Base-by-base conservation (phyloP, 2,113 vertebrate species). In the Siniperca knerii region DNA sequence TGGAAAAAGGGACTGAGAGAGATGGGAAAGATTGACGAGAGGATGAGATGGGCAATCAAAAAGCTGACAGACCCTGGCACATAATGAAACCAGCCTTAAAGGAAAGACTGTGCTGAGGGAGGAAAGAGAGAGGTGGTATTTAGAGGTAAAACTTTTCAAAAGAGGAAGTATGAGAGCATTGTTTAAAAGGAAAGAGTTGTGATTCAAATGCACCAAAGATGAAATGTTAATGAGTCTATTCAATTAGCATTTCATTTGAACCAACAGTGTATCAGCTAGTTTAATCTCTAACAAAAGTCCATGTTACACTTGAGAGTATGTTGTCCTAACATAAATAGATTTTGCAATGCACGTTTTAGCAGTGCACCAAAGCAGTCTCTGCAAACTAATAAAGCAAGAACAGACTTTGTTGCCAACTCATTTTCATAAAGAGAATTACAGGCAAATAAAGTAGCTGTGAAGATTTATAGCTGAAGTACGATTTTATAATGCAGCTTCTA, bases 401-500 rank as follows among this genome's bases (percentile, higher is more conserved):
- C 0, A 58, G 13, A 44, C 21, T 64, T 64, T 46, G 25, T 48
- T 7, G 16, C 18, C 58, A 66, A 57, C 8, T 11, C 3, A 78
- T 79, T 60, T 79, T 37, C n/a, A 60, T 25, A 33, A 70, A 76
- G n/a, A 54, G 11, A 83, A 46, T 75, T 29, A 42, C 33, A 21
- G 23, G 29, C 25, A 64, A 75, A 70, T 69, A 57, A 57, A 77
- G 25, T 4, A 33, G 64, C 35, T 54, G 67, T 61, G n/a, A 42
- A 46, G 54, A 84, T 71, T 74, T 80, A 83, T 29, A 21, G 54
- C 75, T 25, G 18, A 61, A 80, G 33, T 52, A 4, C 25, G 35
- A 69, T 77, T 77, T 54, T 66, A 81, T 68, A 81, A 37, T 57
- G 12, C 52, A 16, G 55, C 65, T 25, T 58, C 54, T 52, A 52